phyloP scores from a whole-genome alignment of 2,888 invertebrate species.

The Limnephilus rhombicus region DNA sequence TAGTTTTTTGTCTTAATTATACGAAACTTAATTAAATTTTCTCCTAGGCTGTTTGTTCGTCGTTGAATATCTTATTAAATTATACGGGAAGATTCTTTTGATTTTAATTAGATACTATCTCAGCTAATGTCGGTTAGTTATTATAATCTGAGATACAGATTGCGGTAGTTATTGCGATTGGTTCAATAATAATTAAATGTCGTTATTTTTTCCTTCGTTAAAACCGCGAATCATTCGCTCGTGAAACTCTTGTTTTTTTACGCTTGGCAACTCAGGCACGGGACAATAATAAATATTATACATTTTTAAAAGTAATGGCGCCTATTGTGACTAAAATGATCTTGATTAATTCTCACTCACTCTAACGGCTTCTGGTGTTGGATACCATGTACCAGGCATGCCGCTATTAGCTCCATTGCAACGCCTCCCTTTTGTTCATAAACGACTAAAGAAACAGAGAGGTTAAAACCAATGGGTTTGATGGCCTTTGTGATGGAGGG shows the following conservation, averaged over 20 bases:
- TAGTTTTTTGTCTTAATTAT: neutral
- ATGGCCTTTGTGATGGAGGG: no score
- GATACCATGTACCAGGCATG: neutral
- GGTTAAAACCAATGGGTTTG: neutral
- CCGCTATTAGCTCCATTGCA: neutral
- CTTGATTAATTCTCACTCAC: neutral
- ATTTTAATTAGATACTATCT: neutral
- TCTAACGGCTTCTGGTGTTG: conserved; percentile 53
- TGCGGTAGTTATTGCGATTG: neutral
- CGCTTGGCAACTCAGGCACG: conserved; percentile 8
- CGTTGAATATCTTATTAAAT: neutral
- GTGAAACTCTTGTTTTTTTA: neutral
- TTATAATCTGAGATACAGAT: neutral
- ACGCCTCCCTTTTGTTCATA: neutral
- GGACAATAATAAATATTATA: neutral
- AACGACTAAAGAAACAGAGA: neutral
- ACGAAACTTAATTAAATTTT: neutral
- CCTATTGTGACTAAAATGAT: conserved; percentile 33
- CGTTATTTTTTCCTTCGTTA: neutral
- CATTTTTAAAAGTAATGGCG: conserved; percentile 45
- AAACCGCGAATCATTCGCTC: neutral
- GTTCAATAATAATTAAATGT: neutral
- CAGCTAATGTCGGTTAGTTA: neutral
- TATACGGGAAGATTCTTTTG: neutral
- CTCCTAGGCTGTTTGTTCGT: neutral